Percentiles rank a stretch among this genome's conserved stretches.
Evolutionary conservation across 2,888 invertebrate genomes (phyloP).

Genomic region (Hydropsyche betteni): DNA sequence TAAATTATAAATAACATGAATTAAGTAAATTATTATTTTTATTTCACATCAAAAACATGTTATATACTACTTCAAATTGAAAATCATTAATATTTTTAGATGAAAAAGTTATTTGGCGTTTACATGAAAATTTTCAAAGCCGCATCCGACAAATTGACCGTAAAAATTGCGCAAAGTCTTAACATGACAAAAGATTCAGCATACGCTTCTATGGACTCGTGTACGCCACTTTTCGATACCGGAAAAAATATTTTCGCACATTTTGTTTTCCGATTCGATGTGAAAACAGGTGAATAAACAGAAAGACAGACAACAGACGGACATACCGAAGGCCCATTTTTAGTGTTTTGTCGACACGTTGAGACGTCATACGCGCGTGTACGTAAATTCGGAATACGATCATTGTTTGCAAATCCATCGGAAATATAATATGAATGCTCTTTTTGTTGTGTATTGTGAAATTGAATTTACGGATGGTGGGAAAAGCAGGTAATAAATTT

Average conservation of each 20-base stretch:
- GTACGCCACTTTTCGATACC: slow-evolving; percentile 16
- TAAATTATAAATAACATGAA: too few species aligned
- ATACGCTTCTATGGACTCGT: not conserved
- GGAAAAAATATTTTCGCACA: slow-evolving; percentile 20
- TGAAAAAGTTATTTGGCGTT: not conserved
- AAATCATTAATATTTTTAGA: not conserved
- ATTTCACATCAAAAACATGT: too few species aligned
- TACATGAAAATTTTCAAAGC: not conserved
- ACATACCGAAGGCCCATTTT: not conserved
- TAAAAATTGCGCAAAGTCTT: slow-evolving; percentile 1
- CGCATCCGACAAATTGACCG: slow-evolving; percentile 2
- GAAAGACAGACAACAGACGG: not conserved
- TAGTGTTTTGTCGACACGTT: slow-evolving; percentile 7
- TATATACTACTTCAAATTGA: too few species aligned
- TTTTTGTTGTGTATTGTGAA: not conserved
- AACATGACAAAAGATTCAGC: slow-evolving; percentile 6
- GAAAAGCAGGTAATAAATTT: slow-evolving; percentile 12
- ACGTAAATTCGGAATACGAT: not conserved
- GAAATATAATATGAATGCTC: too few species aligned
- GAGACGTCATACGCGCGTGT: slow-evolving; percentile 1
- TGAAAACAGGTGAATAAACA: slow-evolving; percentile 30
- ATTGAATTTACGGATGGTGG: not conserved
- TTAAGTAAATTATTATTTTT: too few species aligned
- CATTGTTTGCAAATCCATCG: slow-evolving; percentile 25
- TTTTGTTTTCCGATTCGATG: slow-evolving; percentile 10